Evolutionary conservation across 2,113 vertebrate species (phyloP).

Genomic region (Cebidichthys violaceus): DNA sequence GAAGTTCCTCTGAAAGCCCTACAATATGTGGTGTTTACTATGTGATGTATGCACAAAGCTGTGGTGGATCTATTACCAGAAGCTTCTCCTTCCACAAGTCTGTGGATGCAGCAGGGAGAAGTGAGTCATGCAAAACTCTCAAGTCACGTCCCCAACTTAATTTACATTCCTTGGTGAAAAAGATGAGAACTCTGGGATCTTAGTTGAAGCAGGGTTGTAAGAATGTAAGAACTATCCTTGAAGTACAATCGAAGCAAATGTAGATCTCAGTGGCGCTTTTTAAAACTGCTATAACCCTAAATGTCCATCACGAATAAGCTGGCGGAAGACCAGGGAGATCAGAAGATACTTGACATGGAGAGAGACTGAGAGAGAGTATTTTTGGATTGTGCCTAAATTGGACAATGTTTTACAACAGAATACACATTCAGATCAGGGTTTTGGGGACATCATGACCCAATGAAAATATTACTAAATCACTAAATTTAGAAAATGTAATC

Average conservation of each 20-base stretch:
- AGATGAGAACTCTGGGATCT: slow-evolving; percentile 17
- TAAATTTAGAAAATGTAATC: background rate
- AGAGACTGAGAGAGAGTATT: background rate
- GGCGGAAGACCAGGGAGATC: background rate
- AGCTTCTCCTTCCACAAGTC: background rate
- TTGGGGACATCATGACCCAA: background rate
- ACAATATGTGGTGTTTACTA: slow-evolving; percentile 36
- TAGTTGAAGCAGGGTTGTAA: slow-evolving; percentile 6
- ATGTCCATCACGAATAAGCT: slow-evolving; percentile 11
- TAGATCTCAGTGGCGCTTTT: slow-evolving; percentile 12
- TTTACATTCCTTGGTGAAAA: slow-evolving; percentile 35
- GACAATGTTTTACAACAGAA: background rate
- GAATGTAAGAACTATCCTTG: slow-evolving; percentile 26
- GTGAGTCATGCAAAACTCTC: slow-evolving; percentile 29
- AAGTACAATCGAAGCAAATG: slow-evolving; percentile 14
- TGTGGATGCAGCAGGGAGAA: slow-evolving; percentile 1
- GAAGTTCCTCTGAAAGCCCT: slow-evolving; percentile 29
- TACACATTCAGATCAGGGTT: background rate
- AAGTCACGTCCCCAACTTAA: slow-evolving; percentile 11
- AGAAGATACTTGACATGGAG: background rate
- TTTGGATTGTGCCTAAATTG: background rate
- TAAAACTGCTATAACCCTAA: background rate
- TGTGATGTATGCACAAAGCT: slow-evolving; percentile 45
- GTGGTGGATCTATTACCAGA: slow-evolving; percentile 30
- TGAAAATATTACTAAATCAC: background rate